These are phyloP conservation scores for Tychaedon coryphoeus DNA, from an alignment of 2,113 vertebrate species.

Conservation along the genomic window DNA sequence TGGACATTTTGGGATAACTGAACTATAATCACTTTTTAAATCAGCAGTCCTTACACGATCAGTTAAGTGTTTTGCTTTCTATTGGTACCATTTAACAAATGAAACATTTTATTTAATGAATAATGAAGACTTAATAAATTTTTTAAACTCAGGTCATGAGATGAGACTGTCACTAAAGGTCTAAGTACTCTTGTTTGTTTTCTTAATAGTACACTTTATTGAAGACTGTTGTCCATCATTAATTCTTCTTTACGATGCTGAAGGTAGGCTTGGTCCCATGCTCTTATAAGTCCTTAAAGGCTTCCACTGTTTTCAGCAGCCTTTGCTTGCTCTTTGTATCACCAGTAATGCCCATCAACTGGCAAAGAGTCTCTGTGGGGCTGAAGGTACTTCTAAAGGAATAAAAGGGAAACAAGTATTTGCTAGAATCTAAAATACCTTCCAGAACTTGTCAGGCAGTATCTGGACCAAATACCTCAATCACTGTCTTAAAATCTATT, in stretches of 20 bases:
- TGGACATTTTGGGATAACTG: background rate
- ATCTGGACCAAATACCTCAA: background rate
- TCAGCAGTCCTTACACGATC: background rate
- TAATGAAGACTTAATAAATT: background rate
- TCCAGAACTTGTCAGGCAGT: background rate
- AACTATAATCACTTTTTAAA: background rate
- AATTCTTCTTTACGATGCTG: background rate
- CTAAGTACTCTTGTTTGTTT: background rate
- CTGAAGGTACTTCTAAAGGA: background rate
- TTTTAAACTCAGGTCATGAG: background rate
- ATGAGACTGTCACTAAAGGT: background rate
- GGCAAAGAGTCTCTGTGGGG: background rate
- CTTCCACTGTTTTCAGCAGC: background rate
- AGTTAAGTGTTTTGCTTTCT: background rate
- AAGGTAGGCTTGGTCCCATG: background rate
- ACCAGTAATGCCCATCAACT: background rate
- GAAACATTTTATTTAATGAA: background rate
- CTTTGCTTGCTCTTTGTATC: background rate
- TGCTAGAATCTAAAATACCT: background rate
- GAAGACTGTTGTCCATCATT: background rate
- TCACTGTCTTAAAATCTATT: background rate
- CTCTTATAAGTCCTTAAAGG: background rate
- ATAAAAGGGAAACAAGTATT: background rate
- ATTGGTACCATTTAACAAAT: background rate
- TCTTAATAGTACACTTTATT: background rate